Evolutionary conservation across 2,113 vertebrate species (phyloP), one percentile per base, ranked within the genome.

Genomic region (Tiliqua scincoides): DNA sequence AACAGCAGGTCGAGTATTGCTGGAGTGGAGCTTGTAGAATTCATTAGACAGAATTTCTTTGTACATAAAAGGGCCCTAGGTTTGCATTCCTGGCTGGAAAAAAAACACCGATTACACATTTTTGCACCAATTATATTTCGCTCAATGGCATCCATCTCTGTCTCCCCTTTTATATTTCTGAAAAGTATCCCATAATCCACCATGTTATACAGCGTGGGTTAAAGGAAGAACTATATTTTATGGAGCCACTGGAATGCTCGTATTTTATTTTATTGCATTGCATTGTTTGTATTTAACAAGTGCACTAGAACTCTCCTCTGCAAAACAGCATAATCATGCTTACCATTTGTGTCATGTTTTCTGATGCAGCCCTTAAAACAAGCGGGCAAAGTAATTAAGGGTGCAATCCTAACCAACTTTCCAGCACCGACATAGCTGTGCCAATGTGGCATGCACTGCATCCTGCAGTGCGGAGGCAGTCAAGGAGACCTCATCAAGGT

Each of bases 271-370:
- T n/a, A 57, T 25, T 79, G 32, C 17, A 85, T 67, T 35, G 27
- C 40, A 20, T n/a, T 25, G 25, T 0, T 0, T 37, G 75, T 73
- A 85, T 83, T 80, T 82, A 83, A 84, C 73, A 86, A 91, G 87
- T 80, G 4, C 73, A 77, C 82, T 48, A 57, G 81, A 72, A 73
- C 32, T 84, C 32, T 61, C n/a, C 57, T 59, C 37, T 85, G 75
- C 87, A 91, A 90, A 91, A 92, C 35, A 79, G 83, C 43, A 48
- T 4, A 48, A 48, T 48, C 43, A 48, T 48, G 8, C 43, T 48
- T 48, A n/a, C n/a, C 43, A 48, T 48, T 48, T 48, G 43, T 48
- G 63, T 76, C 2, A 12, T 61, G 20, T 61, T 61, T 48, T 48
- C 43, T 48, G 43, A 48, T 48, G 43, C 8, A 48, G 43, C 8